phyloP scores from a whole-genome alignment of 1,140 invertebrate genomes.

The Apis mellifera region Amel_HAv3.1 CM009931.2:825501-826000 shows the following conservation, averaged over 20 bases:
- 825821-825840: too few relatives aligned
- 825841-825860: too few relatives aligned
- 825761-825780: too few relatives aligned
- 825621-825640: slow-evolving; percentile 71
- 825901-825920: slow-evolving; percentile 48
- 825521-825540: slow-evolving; percentile 50
- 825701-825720: too few relatives aligned
- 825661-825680: not conserved
- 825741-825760: too few relatives aligned
- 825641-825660: slow-evolving; percentile 45
- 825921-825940: slow-evolving; percentile 55
- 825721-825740: too few relatives aligned
- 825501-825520: slow-evolving; percentile 71
- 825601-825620: slow-evolving; percentile 52
- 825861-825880: not conserved
- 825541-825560: slow-evolving; percentile 49
- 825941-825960: slow-evolving; percentile 13
- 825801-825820: too few relatives aligned
- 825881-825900: slow-evolving; percentile 1
- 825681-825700: not conserved
- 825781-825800: too few relatives aligned
- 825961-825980: not conserved
- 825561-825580: slow-evolving; percentile 43
- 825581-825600: slow-evolving; percentile 33
- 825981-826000: not conserved